Conservation (phyloP, 2,888 invertebrate genomes). For the Pycnomerus fuliginosus region DNA sequence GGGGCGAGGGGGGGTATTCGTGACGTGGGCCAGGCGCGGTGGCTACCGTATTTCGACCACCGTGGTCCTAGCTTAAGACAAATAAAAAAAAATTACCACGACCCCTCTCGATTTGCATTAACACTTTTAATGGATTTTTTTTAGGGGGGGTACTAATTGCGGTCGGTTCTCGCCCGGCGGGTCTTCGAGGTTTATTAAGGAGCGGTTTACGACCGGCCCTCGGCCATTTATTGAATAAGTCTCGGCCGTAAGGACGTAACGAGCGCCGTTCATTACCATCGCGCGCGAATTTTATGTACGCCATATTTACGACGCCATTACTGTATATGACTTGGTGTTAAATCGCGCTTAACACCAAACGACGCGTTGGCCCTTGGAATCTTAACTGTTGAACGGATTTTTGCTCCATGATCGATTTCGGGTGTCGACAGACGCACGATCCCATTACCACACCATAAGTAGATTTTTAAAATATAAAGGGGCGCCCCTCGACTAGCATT, state of each 20-base stretch:
- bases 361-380: too few relatives aligned
- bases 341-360: too few relatives aligned
- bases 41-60: too few relatives aligned
- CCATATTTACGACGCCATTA: slow-evolving; percentile 15
- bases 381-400: too few relatives aligned
- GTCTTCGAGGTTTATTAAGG: slow-evolving; percentile 11
- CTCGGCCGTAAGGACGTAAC: slow-evolving; percentile 14
- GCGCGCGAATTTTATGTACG: slow-evolving; percentile 1
- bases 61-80: too few relatives aligned
- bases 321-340: too few relatives aligned
- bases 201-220: slow-evolving; percentile 11
- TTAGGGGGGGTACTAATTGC: slow-evolving; percentile 21
- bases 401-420: too few relatives aligned
- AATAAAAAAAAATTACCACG: too few relatives aligned
- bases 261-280: slow-evolving; percentile 16
- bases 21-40: too few relatives aligned
- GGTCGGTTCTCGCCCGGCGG: background rate
- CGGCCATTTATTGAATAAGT: slow-evolving; percentile 19
- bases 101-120: slow-evolving; percentile 31
- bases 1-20: too few relatives aligned
- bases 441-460: too few relatives aligned
- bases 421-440: too few relatives aligned
- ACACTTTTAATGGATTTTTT: slow-evolving; percentile 29
- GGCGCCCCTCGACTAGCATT: slow-evolving; percentile 6
- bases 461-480: slow-evolving; percentile 38